Evolutionary conservation across 1,140 invertebrate genomes (phyloP).

Genomic region (Meloidogyne exigua): DNA sequence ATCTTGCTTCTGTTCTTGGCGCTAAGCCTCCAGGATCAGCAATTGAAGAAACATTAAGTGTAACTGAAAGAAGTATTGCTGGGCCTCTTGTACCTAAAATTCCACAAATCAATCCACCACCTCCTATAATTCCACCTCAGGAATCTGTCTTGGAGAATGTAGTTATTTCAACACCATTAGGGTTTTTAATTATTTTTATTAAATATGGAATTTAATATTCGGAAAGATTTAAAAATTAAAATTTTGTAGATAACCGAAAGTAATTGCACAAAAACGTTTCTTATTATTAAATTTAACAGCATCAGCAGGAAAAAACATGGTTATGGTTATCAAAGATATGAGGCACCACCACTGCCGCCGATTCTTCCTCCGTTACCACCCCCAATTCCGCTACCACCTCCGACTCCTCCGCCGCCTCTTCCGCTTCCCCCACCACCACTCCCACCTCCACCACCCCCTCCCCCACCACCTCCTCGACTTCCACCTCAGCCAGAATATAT

Average conservation of each 20-base stretch:
- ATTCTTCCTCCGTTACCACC: not conserved
- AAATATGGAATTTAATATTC: too few species aligned
- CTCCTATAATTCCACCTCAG: not conserved
- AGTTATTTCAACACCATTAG: not conserved
- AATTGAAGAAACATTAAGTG: not conserved
- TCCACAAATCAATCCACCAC: not conserved
- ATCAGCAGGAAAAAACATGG: not conserved
- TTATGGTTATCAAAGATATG: slow-evolving; percentile 18
- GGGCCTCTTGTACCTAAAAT: not conserved
- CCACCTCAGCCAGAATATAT: not conserved
- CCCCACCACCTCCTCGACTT: not conserved
- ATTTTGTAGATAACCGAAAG: too few species aligned
- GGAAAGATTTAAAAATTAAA: too few species aligned
- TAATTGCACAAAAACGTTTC: too few species aligned
- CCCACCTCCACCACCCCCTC: not conserved
- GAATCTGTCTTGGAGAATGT: not conserved
- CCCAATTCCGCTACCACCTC: too few species aligned
- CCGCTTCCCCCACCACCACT: not conserved
- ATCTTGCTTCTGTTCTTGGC: not conserved
- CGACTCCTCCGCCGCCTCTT: too few species aligned
- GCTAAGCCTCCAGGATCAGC: not conserved
- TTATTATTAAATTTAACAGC: not conserved
- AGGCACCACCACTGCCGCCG: not conserved
- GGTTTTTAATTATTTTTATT: not conserved
- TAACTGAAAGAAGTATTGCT: not conserved